These are phyloP conservation scores for Gonatopus flavifemur DNA, from an alignment of 1,140 invertebrate species.

Conservation along the genomic window DNA sequence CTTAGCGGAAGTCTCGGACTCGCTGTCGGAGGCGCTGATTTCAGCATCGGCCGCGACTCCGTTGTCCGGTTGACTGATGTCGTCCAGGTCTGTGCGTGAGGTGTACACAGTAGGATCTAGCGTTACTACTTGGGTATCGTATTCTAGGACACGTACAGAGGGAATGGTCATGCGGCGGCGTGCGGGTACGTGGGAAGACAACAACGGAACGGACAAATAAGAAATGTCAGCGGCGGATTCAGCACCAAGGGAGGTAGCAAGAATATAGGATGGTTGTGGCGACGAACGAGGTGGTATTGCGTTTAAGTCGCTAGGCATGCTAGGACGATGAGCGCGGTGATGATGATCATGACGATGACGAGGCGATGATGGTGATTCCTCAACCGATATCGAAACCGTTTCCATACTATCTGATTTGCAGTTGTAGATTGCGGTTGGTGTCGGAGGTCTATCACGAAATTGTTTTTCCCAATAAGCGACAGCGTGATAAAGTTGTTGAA, in stretches of 20 bases:
- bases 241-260: too few relatives aligned
- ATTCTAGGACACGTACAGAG: constrained; percentile 47
- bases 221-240: constrained; percentile 2
- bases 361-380: constrained; percentile 10
- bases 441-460: constrained; percentile 39
- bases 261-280: too few relatives aligned
- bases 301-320: too few relatives aligned
- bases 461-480: constrained; percentile 59
- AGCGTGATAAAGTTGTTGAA: constrained; percentile 61
- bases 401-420: constrained; percentile 22
- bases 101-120: constrained; percentile 52
- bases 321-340: not conserved
- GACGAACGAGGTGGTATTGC: too few relatives aligned
- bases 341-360: not conserved
- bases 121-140: constrained; percentile 48
- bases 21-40: constrained; percentile 57
- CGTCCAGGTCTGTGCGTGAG: constrained; percentile 55
- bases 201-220: not conserved
- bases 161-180: constrained; percentile 48
- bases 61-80: constrained; percentile 55
- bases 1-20: constrained; percentile 60
- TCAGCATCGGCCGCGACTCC: constrained; percentile 54
- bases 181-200: too few relatives aligned
- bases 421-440: too few relatives aligned
- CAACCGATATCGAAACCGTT: constrained; percentile 14